A percentile compares a stretch with the other conserved stretches of the same genome.
Evolutionary conservation across 2,888 invertebrate genomes (phyloP).

Genomic region (Sinopyrophorus schimmeli): DNA sequence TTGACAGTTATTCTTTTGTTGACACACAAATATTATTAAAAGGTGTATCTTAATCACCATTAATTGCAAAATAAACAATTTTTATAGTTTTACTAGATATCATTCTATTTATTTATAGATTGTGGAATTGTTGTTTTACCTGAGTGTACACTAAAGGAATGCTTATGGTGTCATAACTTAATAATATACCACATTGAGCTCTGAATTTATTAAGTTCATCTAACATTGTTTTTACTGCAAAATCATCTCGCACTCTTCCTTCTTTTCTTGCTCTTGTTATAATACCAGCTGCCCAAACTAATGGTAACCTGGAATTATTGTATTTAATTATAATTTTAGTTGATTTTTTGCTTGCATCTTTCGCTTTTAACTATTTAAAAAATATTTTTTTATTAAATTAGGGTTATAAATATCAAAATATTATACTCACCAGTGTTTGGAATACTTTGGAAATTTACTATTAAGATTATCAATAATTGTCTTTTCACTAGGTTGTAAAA

Average conservation of each 20-base stretch:
- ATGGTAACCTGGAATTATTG: slow-evolving; percentile 75
- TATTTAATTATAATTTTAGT: too few species aligned
- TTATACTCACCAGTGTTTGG: slow-evolving; percentile 76
- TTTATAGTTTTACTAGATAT: too few species aligned
- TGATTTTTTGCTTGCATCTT: too few species aligned
- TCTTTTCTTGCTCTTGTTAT: slow-evolving; percentile 88
- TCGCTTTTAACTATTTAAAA: too few species aligned
- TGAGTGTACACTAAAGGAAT: slow-evolving; percentile 84
- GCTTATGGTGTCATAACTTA: slow-evolving; percentile 78
- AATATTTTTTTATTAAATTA: too few species aligned
- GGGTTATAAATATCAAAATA: too few species aligned
- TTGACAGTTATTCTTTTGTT: background rate
- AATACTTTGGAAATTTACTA: slow-evolving; percentile 78
- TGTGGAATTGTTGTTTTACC: slow-evolving; percentile 57
- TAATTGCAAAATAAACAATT: too few species aligned
- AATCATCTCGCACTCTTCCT: slow-evolving; percentile 86
- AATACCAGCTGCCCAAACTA: slow-evolving; percentile 90
- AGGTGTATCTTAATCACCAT: too few species aligned
- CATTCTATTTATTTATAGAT: background rate
- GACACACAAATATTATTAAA: too few species aligned
- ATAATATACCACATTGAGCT: slow-evolving; percentile 74
- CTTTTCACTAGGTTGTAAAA: slow-evolving; percentile 80
- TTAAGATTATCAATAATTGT: slow-evolving; percentile 78
- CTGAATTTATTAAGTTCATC: slow-evolving; percentile 86
- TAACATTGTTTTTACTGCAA: slow-evolving; percentile 88